phyloP scores from a whole-genome alignment of 2,888 invertebrate species.

The Oligia latruncula region DNA sequence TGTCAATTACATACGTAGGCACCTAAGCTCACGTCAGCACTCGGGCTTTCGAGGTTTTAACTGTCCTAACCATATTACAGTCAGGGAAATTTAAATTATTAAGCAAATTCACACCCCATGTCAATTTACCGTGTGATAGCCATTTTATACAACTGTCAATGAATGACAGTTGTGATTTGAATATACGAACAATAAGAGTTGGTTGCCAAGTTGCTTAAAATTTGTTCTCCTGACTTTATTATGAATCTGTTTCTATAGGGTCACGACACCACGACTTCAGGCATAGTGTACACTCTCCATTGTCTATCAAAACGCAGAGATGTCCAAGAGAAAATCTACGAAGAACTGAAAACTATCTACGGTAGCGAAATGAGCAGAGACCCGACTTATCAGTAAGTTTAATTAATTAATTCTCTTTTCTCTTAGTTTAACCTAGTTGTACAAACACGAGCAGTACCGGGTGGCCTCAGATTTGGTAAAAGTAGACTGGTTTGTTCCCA shows the following conservation, averaged over 20 bases:
- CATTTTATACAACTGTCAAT: neutral
- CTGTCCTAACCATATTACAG: neutral
- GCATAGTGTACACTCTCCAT: conserved; percentile 86
- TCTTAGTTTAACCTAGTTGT: conserved; percentile 2
- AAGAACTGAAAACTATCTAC: conserved; percentile 86
- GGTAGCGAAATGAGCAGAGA: conserved; percentile 79
- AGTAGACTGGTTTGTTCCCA: neutral
- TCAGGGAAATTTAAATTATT: neutral
- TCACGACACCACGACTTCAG: conserved; percentile 91
- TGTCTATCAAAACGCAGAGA: conserved; percentile 87
- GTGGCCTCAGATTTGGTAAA: neutral
- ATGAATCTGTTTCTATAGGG: conserved; percentile 77
- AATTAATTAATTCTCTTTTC: neutral
- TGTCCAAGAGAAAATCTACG: conserved; percentile 87
- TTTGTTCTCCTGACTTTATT: neutral
- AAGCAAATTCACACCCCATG: neutral
- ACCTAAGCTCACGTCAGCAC: neutral
- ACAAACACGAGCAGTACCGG: neutral
- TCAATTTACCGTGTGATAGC: neutral
- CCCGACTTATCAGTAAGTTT: conserved; percentile 80
- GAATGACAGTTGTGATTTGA: neutral
- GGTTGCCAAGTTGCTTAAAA: neutral
- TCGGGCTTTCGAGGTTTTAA: neutral
- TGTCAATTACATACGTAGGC: neutral
- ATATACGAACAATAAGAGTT: neutral